phyloP scores from a whole-genome alignment of 2,888 invertebrate genomes.

The Zonitis immaculata region DNA sequence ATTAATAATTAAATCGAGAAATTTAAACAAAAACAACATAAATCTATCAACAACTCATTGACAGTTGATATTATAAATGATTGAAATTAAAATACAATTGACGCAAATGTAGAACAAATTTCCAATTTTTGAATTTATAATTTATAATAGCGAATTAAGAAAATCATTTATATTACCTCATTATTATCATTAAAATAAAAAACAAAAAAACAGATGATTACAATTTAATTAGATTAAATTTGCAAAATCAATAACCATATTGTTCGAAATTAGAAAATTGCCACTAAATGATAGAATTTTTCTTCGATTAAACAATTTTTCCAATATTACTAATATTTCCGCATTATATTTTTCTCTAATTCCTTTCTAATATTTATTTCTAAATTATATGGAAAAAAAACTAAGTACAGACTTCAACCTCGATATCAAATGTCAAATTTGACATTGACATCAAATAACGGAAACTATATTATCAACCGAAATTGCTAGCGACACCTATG shows the following conservation, averaged over 20 bases:
- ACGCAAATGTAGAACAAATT: slow-evolving; percentile 11
- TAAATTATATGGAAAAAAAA: no score
- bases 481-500: no score
- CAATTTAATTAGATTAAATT: neutral
- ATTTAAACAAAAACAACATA: no score
- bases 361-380: no score
- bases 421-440: slow-evolving; percentile 9
- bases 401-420: slow-evolving; percentile 17
- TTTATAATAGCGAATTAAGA: neutral
- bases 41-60: neutral
- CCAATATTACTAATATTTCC: slow-evolving; percentile 2
- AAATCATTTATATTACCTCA: slow-evolving; percentile 12
- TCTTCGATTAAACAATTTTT: slow-evolving; percentile 4
- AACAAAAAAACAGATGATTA: neutral
- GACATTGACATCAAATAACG: no score
- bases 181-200: no score
- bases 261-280: no score
- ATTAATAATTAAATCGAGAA: neutral
- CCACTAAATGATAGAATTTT: neutral
- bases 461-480: no score
- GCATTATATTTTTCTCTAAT: slow-evolving; percentile 3
- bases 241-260: no score
- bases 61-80: neutral
- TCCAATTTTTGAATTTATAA: neutral
- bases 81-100: slow-evolving; percentile 22